phyloP scores from a whole-genome alignment of 2,113 vertebrate species.

The Melozone crissalis region DNA sequence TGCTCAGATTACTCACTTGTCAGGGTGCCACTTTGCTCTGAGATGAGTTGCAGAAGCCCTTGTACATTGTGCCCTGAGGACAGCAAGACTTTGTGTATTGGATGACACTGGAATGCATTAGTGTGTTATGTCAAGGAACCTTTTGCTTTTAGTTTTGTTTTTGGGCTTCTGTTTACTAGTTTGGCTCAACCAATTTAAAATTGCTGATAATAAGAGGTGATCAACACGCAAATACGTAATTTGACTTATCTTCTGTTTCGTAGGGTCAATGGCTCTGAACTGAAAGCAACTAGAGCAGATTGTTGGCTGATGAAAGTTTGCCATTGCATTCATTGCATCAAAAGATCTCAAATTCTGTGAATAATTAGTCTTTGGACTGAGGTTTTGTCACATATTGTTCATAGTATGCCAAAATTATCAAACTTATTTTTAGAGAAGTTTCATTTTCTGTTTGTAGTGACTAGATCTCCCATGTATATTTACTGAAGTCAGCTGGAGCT shows the following conservation, averaged over 20 bases:
- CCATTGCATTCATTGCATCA: background rate
- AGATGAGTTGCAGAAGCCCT: slow-evolving; percentile 54
- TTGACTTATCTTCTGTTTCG: background rate
- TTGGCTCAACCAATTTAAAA: slow-evolving; percentile 39
- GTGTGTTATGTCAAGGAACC: slow-evolving; percentile 24
- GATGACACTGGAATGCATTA: slow-evolving; percentile 63
- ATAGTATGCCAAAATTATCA: background rate
- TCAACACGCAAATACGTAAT: background rate
- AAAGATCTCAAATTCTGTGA: background rate
- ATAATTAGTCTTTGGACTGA: background rate
- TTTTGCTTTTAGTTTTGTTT: slow-evolving; percentile 21
- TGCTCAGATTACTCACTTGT: slow-evolving; percentile 52
- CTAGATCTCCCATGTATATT: background rate
- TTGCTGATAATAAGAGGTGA: background rate
- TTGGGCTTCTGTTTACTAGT: slow-evolving; percentile 43
- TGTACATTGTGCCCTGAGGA: slow-evolving; percentile 48
- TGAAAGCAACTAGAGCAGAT: background rate
- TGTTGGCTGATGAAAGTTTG: background rate
- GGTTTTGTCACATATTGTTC: background rate
- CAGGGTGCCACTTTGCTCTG: slow-evolving; percentile 24
- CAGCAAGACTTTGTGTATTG: slow-evolving; percentile 10
- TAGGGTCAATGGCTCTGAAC: background rate
- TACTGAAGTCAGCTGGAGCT: background rate
- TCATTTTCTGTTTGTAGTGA: background rate
- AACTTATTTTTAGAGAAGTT: background rate